phyloP scores from a whole-genome alignment of 2,113 vertebrate species.

The Tretioscincus oriximinensis region DNA sequence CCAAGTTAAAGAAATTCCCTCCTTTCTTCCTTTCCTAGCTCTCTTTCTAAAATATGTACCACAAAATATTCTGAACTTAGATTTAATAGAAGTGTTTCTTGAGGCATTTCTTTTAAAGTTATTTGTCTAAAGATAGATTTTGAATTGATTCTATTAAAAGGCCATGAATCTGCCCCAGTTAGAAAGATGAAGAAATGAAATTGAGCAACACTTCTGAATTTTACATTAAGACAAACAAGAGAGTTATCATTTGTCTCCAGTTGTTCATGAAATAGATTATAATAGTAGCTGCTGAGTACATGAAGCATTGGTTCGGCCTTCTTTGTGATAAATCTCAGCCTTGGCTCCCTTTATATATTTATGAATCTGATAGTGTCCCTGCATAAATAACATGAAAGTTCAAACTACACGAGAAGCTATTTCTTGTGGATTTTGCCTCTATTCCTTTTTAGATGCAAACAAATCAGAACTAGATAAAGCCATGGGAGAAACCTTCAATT shows the following conservation, averaged over 20 bases:
- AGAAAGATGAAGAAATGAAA: conserved; percentile 64
- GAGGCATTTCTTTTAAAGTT: conserved; percentile 70
- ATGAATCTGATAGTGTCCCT: conserved; percentile 71
- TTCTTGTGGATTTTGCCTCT: conserved; percentile 74
- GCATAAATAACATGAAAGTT: conserved; percentile 76
- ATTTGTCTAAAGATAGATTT: conserved; percentile 74
- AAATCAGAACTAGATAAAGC: conserved; percentile 63
- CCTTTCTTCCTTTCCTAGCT: conserved; percentile 44
- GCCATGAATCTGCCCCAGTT: conserved; percentile 64
- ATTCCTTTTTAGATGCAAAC: conserved; percentile 58
- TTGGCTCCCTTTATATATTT: conserved; percentile 69
- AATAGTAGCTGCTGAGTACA: conserved; percentile 73
- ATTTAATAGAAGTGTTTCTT: conserved; percentile 72
- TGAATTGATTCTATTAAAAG: conserved; percentile 73
- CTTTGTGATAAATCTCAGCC: conserved; percentile 75
- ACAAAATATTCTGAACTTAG: conserved; percentile 68
- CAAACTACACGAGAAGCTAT: conserved; percentile 75
- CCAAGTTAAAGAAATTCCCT: conserved; percentile 33
- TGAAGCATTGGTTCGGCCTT: conserved; percentile 68
- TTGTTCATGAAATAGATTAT: conserved; percentile 74
- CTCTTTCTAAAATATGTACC: conserved; percentile 36
- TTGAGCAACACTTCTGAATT: conserved; percentile 69
- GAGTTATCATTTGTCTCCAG: conserved; percentile 74
- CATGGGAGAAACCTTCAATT: neutral
- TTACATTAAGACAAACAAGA: conserved; percentile 75